Base-by-base conservation (phyloP, 2,888 invertebrate species). In the Adelphocoris suturalis region DNA sequence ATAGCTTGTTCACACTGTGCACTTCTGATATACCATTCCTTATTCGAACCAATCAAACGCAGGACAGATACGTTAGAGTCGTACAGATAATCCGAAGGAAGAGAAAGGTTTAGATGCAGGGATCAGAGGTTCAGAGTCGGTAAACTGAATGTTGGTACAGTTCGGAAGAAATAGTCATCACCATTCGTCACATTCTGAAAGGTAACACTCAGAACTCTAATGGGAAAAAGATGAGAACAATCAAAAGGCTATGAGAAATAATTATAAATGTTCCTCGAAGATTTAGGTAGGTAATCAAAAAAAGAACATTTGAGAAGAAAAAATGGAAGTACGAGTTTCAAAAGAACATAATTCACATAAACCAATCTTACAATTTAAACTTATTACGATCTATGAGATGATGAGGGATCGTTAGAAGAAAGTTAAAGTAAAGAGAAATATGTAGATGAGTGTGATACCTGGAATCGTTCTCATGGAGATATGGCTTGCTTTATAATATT, bases 141-240 rank as follows among this genome's bases (percentile, higher is more conserved):
- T 19, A 12, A 23, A 52, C 52, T 52, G 52, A 52, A 68, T 68
- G 9, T 23, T 68, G 68, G 11, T 61, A 19, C 12, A 68, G 68
- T 68, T 68, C 12, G 68, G 23, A 68, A 19, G 68, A 68, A 68
- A 68, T 68, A 68, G 68, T 80, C 37, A 12, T 47, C 16, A 80
- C 19, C 46, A 46, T 80, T 48, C 80, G 46, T 14, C 46, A 48
- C 80, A 80, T 80, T 80, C 80, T 46, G 37, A 80, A 80, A 80
- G 46, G 46, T 14, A 16, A 80, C n/a, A 80, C 80, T 46, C 68
- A 23, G 13, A 23, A 16, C 61, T 19, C 61, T 61, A 68, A 23
- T 68, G 16, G n/a, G 52, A 68, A 68, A 23, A 11, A 23, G 19
- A 16, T 57, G 23, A 68, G 68, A 14, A 61, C n/a, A 61, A 61